A percentile compares a stretch with the other conserved stretches of the same genome.
These are phyloP conservation scores for Metellina segmentata DNA, from an alignment of 2,888 invertebrate species.

Conservation along the genomic window DNA sequence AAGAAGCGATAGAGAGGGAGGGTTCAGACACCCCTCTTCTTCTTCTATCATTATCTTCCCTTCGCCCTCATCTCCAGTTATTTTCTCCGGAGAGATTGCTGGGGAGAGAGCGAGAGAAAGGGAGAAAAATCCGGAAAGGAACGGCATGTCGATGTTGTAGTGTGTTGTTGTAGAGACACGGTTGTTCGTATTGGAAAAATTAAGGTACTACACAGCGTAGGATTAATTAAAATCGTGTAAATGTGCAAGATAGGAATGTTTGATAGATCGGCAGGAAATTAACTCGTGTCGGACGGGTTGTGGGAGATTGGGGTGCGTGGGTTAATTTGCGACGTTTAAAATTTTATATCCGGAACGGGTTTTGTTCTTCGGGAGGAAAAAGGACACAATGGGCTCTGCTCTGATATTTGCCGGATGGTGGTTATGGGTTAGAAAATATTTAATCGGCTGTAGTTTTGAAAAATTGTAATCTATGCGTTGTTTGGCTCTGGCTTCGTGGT, in stretches of 20 bases:
- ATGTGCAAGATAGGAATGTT: constrained; percentile 72
- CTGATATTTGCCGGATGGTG: background rate
- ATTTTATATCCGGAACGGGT: background rate
- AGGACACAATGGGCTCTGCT: background rate
- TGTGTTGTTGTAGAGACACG: constrained; percentile 71
- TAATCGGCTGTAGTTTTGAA: background rate
- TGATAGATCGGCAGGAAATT: constrained; percentile 68
- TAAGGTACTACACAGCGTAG: constrained; percentile 71
- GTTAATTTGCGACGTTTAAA: background rate
- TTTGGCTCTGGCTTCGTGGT: no score
- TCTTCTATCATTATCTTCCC: constrained; percentile 64
- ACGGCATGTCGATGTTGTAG: constrained; percentile 45
- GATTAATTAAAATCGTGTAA: constrained; percentile 76
- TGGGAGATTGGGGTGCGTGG: background rate
- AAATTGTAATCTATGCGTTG: background rate
- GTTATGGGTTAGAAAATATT: background rate
- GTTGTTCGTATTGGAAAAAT: constrained; percentile 74
- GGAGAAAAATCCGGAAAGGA: constrained; percentile 62
- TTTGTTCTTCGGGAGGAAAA: background rate
- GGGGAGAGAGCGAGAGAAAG: constrained; percentile 1
- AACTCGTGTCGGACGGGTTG: constrained; percentile 42
- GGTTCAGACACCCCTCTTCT: constrained; percentile 35
- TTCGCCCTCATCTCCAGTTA: constrained; percentile 47
- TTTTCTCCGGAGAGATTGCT: constrained; percentile 58
- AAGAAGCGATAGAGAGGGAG: constrained; percentile 6